Evolutionary conservation across 1,140 invertebrate species (phyloP).

Genomic region (Cotesia typhae): DNA sequence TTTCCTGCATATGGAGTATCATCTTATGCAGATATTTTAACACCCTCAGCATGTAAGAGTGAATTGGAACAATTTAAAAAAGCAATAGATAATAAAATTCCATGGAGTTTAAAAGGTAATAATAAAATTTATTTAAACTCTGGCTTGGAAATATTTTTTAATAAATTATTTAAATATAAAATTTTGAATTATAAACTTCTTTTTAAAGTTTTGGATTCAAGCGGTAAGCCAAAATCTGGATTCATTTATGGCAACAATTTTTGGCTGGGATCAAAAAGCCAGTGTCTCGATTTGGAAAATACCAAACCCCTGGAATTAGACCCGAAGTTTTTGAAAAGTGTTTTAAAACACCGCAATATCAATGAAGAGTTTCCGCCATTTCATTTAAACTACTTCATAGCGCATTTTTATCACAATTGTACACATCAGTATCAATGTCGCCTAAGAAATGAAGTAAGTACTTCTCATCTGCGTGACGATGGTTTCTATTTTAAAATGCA

Average conservation of each 20-base stretch:
- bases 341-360: slow-evolving; percentile 48
- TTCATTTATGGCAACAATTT: slow-evolving; percentile 66
- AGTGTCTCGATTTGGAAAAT: slow-evolving; percentile 57
- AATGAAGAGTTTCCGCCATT: slow-evolving; percentile 60
- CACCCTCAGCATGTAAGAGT: too few relatives aligned
- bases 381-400: slow-evolving; percentile 55
- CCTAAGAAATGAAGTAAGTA: slow-evolving; percentile 57
- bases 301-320: slow-evolving; percentile 44
- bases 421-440: slow-evolving; percentile 60
- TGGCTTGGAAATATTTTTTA: background rate
- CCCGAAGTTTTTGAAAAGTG: slow-evolving; percentile 42
- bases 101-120: slow-evolving; percentile 57
- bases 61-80: slow-evolving; percentile 33
- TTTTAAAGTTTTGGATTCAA: slow-evolving; percentile 63
- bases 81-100: slow-evolving; percentile 45
- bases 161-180: too few relatives aligned
- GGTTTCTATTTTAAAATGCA: background rate
- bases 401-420: slow-evolving; percentile 59
- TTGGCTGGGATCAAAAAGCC: slow-evolving; percentile 62
- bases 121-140: slow-evolving; percentile 10
- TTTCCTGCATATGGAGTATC: too few relatives aligned
- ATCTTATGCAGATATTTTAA: too few relatives aligned
- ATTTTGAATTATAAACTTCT: too few relatives aligned
- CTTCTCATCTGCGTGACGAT: too few relatives aligned
- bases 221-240: slow-evolving; percentile 58